A percentile compares a stretch with the other conserved stretches of the same genome.
Evolutionary conservation across 2,113 vertebrate genomes (phyloP).

Genomic region (Dipodomys stephensi): DNA sequence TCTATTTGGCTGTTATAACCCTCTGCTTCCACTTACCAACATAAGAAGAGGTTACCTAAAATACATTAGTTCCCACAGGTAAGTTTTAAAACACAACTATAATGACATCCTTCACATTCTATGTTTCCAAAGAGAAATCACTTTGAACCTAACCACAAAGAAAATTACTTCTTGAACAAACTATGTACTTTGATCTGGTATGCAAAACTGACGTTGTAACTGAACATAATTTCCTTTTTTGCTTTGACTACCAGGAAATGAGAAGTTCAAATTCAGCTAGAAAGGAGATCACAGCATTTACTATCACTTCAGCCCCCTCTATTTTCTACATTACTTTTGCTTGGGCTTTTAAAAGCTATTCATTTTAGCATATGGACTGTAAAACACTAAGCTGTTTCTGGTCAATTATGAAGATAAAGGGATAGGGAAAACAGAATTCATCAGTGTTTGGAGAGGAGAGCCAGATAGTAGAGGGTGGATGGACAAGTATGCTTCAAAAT

Average conservation of each 20-base stretch:
- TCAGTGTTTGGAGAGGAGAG: neutral
- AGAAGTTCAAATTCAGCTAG: neutral
- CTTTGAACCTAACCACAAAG: constrained; percentile 17
- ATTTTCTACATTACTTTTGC: neutral
- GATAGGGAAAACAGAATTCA: neutral
- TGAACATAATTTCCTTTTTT: constrained; percentile 18
- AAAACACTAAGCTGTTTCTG: neutral
- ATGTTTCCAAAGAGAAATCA: neutral
- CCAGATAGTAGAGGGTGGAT: fast-evolving
- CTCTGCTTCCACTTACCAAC: neutral
- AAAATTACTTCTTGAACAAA: constrained; percentile 22
- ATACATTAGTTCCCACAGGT: neutral
- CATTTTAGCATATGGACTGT: neutral
- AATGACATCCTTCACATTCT: neutral
- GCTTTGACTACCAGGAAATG: constrained; percentile 11
- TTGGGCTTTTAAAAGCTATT: constrained; percentile 17
- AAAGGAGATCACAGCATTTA: neutral
- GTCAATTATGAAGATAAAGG: neutral
- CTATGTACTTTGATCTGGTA: neutral
- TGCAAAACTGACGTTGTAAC: constrained; percentile 17
- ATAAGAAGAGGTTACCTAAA: neutral
- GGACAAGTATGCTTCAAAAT: neutral
- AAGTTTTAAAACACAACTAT: neutral
- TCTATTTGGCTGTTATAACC: neutral
- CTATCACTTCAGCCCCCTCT: neutral